phyloP scores from a whole-genome alignment of 2,888 invertebrate species.

The Euproctis similis region DNA sequence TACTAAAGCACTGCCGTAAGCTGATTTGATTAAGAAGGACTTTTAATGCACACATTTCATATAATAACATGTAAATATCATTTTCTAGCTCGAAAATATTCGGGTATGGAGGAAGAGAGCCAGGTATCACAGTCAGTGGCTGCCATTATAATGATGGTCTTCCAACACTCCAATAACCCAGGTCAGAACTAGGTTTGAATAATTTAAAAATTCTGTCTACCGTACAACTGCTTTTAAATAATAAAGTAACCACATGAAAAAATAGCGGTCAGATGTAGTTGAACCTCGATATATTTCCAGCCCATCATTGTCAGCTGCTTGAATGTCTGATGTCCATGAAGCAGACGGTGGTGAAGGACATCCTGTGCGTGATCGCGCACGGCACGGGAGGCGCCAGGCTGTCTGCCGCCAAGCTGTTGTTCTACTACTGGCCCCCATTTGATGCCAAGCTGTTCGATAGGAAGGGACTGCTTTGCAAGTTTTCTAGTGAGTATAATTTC shows the following conservation, averaged over 20 bases:
- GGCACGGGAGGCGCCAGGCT: slow-evolving; percentile 94
- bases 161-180: slow-evolving; percentile 95
- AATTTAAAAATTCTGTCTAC: too few relatives aligned
- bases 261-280: too few relatives aligned
- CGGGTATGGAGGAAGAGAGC: slow-evolving; percentile 83
- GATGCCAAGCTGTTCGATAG: slow-evolving; percentile 95
- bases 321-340: slow-evolving; percentile 98
- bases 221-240: too few relatives aligned
- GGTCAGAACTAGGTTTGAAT: too few relatives aligned
- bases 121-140: slow-evolving; percentile 91
- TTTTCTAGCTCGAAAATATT: slow-evolving; percentile 78
- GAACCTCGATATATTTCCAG: too few relatives aligned
- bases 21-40: too few relatives aligned
- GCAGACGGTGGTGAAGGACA: slow-evolving; percentile 91
- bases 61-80: background rate
- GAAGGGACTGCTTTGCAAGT: slow-evolving; percentile 89
- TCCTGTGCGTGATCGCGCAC: slow-evolving; percentile 96
- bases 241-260: too few relatives aligned
- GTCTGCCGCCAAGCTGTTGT: slow-evolving; percentile 97
- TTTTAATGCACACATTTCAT: too few relatives aligned
- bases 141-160: slow-evolving; percentile 97
- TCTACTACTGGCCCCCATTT: slow-evolving; percentile 99
- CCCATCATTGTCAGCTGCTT: slow-evolving; percentile 96
- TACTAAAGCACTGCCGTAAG: too few relatives aligned
- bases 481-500: slow-evolving; percentile 79